phyloP scores from a whole-genome alignment of 2,888 invertebrate genomes.

The Thysanoteuthis rhombus region DNA sequence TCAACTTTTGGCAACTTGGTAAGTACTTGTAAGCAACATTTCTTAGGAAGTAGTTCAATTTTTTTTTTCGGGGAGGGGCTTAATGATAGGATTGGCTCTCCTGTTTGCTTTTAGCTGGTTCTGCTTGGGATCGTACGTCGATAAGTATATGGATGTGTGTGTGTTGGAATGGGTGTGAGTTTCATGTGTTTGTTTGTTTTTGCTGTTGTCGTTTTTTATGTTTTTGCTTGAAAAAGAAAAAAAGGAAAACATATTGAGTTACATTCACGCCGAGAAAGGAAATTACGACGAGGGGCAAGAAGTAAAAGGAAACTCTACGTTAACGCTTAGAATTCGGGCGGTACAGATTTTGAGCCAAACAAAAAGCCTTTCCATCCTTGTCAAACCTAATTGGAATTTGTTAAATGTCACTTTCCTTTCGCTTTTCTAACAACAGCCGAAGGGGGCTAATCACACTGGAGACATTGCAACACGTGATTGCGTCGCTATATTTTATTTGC shows the following conservation, averaged over 20 bases:
- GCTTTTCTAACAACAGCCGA: background rate
- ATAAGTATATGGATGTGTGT: background rate
- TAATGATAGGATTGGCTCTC: background rate
- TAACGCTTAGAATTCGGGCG: background rate
- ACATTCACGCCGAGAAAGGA: background rate
- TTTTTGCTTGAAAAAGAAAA: background rate
- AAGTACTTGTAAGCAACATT: too few species aligned
- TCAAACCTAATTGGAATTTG: background rate
- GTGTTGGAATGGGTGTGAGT: background rate
- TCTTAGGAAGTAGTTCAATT: background rate
- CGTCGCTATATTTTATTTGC: background rate
- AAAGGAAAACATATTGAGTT: background rate
- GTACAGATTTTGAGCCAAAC: background rate
- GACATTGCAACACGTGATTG: background rate
- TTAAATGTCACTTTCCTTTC: background rate
- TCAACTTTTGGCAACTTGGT: too few species aligned
- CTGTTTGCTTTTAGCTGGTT: background rate
- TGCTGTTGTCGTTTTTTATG: background rate
- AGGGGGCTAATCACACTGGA: background rate
- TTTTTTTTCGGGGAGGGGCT: too few species aligned
- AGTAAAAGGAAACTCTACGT: background rate
- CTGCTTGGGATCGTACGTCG: background rate
- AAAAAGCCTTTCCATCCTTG: background rate
- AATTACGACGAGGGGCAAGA: background rate
- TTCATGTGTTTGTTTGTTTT: background rate